Percentiles rank a stretch among this genome's conserved stretches.
Conservation (phyloP, 2,113 vertebrate species). For the Daubentonia madagascariensis region DNA sequence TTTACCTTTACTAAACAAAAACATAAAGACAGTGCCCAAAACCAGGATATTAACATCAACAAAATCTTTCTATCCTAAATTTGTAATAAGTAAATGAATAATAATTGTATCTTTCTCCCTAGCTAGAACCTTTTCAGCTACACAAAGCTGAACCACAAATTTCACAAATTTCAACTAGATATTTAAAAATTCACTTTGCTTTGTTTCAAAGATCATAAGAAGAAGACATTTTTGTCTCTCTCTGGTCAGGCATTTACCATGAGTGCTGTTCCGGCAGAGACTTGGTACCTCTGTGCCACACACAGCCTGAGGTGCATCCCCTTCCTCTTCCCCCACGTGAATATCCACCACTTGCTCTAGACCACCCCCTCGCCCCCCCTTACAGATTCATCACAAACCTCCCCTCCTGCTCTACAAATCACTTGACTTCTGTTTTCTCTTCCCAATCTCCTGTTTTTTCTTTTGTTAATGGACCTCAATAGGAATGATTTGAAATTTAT, state of each 20-base stretch:
- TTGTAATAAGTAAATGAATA: conserved; percentile 6
- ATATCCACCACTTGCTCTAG: background rate
- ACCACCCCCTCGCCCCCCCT: too few species aligned
- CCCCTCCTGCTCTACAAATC: background rate
- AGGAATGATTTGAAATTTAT: background rate
- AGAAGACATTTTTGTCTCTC: background rate
- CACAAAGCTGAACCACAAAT: too few species aligned
- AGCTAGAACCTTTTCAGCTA: background rate
- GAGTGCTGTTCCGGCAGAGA: background rate
- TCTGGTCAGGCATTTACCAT: background rate
- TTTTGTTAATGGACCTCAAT: background rate
- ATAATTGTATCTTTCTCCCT: background rate
- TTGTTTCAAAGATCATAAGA: background rate
- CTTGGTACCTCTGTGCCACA: background rate
- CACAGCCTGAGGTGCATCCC: background rate
- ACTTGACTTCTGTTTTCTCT: background rate
- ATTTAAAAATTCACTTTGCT: background rate
- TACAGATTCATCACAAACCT: background rate
- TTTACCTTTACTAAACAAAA: background rate
- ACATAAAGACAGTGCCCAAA: background rate
- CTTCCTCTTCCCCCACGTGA: background rate
- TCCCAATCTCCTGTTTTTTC: background rate
- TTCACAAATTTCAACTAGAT: background rate
- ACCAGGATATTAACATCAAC: background rate
- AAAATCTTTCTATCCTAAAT: background rate